Evolutionary conservation across 2,888 invertebrate genomes (phyloP).

Genomic region (Leistus spinibarbis): DNA sequence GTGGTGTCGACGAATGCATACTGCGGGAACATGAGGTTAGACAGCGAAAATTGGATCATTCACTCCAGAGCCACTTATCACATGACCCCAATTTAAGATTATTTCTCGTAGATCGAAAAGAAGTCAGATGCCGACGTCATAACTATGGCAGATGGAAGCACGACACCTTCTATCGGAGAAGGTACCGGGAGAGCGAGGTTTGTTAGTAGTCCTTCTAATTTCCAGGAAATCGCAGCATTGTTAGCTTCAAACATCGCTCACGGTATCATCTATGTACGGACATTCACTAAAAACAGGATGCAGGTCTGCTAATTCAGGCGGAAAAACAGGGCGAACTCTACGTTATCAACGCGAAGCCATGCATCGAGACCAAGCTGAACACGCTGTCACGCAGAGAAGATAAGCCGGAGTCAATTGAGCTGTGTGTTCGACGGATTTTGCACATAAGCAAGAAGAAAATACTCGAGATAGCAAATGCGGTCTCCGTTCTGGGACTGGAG

Average conservation of each 20-base stretch:
- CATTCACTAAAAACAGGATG: not conserved
- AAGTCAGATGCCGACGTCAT: not conserved
- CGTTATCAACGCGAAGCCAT: not conserved
- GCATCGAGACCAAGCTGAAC: too few species aligned
- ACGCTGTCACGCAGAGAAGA: not conserved
- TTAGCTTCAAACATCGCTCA: not conserved
- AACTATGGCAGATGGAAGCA: not conserved
- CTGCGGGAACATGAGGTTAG: not conserved
- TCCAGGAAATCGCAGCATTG: not conserved
- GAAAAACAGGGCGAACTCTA: not conserved
- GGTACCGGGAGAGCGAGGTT: conserved; percentile 5
- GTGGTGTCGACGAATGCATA: not conserved
- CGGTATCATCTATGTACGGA: not conserved
- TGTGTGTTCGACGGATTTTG: conserved; percentile 1
- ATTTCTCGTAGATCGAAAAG: not conserved
- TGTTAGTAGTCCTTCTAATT: not conserved
- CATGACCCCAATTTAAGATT: conserved; percentile 9
- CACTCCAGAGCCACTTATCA: conserved; percentile 14
- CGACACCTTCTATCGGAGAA: not conserved
- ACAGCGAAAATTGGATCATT: conserved; percentile 7
- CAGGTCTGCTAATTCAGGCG: not conserved
- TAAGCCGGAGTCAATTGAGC: not conserved
- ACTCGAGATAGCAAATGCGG: conserved; percentile 7
- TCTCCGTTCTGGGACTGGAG: not conserved
- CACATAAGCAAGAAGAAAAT: not conserved